Conservation (phyloP, 2,888 invertebrate species). For the Pediacus dermestoides region DNA sequence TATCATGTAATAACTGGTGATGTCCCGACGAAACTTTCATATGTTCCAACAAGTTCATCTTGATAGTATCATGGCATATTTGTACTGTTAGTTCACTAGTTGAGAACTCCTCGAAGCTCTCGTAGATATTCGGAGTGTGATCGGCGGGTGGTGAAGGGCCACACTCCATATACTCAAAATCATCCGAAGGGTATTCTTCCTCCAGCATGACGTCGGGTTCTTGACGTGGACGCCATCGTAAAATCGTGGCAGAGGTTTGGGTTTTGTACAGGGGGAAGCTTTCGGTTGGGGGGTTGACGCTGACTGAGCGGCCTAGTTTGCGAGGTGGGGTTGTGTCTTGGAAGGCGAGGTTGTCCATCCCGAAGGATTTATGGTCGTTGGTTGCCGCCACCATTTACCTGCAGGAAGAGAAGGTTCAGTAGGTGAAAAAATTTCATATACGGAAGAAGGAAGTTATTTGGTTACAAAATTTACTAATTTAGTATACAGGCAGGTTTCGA, state of each 20-base stretch:
- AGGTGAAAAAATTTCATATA: constrained; percentile 8
- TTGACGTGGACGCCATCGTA: constrained; percentile 39
- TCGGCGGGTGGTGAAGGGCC: constrained; percentile 78
- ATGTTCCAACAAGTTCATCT: constrained; percentile 70
- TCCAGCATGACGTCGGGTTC: constrained; percentile 55
- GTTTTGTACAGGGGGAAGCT: constrained; percentile 45
- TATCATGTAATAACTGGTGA: constrained; percentile 66
- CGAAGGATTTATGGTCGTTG: constrained; percentile 32
- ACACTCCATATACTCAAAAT: constrained; percentile 74
- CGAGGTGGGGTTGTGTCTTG: constrained; percentile 38
- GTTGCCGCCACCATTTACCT: constrained; percentile 45
- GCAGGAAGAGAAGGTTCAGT: constrained; percentile 13
- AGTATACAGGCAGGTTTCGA: too few relatives aligned
- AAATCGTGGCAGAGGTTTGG: constrained; percentile 29
- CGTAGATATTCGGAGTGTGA: constrained; percentile 77
- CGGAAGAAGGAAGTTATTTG: constrained; percentile 12
- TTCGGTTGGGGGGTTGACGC: constrained; percentile 47
- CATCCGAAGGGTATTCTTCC: constrained; percentile 65
- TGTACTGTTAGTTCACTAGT: constrained; percentile 67
- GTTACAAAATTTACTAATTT: constrained; percentile 11
- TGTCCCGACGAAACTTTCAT: constrained; percentile 67
- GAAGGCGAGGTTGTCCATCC: constrained; percentile 49
- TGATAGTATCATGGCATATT: constrained; percentile 69
- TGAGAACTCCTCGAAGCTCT: constrained; percentile 68
- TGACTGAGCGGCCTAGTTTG: constrained; percentile 49